Evolutionary conservation across 2,797 vertebrate genomes (phyloP).

Genomic region (Arnoldichthys spilopterus): DNA sequence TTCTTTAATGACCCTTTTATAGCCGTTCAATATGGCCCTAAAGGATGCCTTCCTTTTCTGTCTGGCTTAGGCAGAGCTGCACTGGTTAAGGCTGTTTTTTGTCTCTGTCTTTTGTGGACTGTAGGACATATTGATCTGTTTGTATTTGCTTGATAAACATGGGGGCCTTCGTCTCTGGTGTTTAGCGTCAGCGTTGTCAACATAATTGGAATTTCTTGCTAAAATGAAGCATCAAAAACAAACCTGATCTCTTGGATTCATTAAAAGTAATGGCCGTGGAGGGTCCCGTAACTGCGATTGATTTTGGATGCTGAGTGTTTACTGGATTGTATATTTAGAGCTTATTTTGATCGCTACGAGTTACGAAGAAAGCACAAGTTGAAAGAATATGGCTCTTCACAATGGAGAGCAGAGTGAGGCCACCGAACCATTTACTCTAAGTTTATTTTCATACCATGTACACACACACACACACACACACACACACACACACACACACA

Average conservation of each 20-base stretch:
- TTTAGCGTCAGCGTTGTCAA: slow-evolving; percentile 66
- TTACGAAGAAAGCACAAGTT: slow-evolving; percentile 21
- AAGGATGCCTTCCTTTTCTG: slow-evolving; percentile 14
- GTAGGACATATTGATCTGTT: slow-evolving; percentile 74
- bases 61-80: slow-evolving; percentile 39
- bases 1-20: slow-evolving; percentile 45
- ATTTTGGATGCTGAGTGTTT: slow-evolving; percentile 35
- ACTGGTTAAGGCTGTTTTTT: slow-evolving; percentile 57
- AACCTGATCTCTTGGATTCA: slow-evolving; percentile 63
- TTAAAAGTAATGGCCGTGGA: slow-evolving; percentile 70
- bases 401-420: not conserved
- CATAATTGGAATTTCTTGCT: slow-evolving; percentile 74
- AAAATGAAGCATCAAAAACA: slow-evolving; percentile 67
- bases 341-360: slow-evolving; percentile 29
- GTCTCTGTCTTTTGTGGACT: slow-evolving; percentile 54
- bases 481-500: not conserved
- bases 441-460: not conserved
- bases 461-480: not conserved
- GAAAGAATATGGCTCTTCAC: not conserved
- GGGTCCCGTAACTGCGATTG: slow-evolving; percentile 49
- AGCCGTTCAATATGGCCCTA: slow-evolving; percentile 24
- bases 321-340: slow-evolving; percentile 34
- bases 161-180: slow-evolving; percentile 62
- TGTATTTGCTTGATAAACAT: slow-evolving; percentile 70
- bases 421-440: not conserved